Percentiles rank a stretch among this genome's conserved stretches.
Evolutionary conservation across 2,113 vertebrate genomes (phyloP).

Genomic region (Dolichotis patagonum): DNA sequence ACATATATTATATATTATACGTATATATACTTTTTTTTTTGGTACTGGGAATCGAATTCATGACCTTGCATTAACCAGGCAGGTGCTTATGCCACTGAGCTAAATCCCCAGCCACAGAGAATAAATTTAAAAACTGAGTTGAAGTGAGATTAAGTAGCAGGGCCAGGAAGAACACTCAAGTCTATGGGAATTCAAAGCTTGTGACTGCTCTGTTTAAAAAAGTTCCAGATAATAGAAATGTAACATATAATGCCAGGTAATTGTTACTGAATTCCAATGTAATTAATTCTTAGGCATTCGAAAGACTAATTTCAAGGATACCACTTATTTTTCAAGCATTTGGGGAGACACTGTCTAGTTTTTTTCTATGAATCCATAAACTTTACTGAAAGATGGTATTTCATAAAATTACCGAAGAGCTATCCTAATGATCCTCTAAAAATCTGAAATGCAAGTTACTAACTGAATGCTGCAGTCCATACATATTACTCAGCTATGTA

Average conservation of each 20-base stretch:
- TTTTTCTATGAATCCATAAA: slow-evolving; percentile 10
- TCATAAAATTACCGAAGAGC: not conserved
- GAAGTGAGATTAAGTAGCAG: not conserved
- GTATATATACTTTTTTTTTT: too few species aligned
- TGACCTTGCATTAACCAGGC: too few species aligned
- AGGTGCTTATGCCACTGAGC: too few species aligned
- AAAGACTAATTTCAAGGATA: slow-evolving; percentile 53
- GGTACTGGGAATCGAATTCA: too few species aligned
- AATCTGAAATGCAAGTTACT: not conserved
- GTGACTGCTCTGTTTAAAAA: slow-evolving; percentile 17
- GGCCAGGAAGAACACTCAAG: not conserved
- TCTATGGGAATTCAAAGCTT: slow-evolving; percentile 17
- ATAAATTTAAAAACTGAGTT: not conserved
- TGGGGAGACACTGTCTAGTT: not conserved
- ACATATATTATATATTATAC: too few species aligned
- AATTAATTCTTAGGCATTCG: slow-evolving; percentile 27
- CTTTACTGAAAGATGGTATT: not conserved
- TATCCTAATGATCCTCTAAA: slow-evolving; percentile 21
- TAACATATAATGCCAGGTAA: slow-evolving; percentile 35
- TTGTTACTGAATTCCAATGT: not conserved
- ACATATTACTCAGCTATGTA: not conserved
- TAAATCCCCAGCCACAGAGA: not conserved
- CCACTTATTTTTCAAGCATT: slow-evolving; percentile 46
- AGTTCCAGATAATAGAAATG: slow-evolving; percentile 29
- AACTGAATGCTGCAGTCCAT: not conserved